These are phyloP conservation scores for Zaprionus davidi DNA, from an alignment of 1,140 invertebrate species.

Conservation along the genomic window DNA sequence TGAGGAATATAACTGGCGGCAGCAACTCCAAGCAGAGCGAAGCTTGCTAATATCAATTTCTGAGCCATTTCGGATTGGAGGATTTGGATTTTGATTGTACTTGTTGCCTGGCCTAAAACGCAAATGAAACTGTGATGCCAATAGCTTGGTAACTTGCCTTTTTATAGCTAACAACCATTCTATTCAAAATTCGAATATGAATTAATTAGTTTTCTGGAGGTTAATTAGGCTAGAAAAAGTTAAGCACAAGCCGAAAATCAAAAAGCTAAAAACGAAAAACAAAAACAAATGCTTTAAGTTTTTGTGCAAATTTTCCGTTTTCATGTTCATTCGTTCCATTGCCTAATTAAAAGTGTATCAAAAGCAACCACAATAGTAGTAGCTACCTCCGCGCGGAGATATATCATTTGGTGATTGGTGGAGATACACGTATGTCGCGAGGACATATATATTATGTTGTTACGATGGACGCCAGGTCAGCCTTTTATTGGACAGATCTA, in stretches of 20 bases:
- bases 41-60: conserved; percentile 51
- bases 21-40: conserved; percentile 42
- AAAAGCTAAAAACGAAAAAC: not conserved
- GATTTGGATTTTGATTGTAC: conserved; percentile 1
- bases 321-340: conserved; percentile 54
- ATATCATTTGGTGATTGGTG: too few relatives aligned
- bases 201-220: conserved; percentile 65
- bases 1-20: conserved; percentile 52
- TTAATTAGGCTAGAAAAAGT: conserved; percentile 74
- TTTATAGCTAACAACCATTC: conserved; percentile 61
- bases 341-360: conserved; percentile 68
- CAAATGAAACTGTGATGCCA: conserved; percentile 60
- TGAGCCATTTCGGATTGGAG: conserved; percentile 41
- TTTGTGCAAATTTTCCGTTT: conserved; percentile 72
- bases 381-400: too few relatives aligned
- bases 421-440: too few relatives aligned
- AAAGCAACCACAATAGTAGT: too few relatives aligned
- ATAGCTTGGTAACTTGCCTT: conserved; percentile 24
- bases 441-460: too few relatives aligned
- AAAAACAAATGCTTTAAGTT: conserved; percentile 64
- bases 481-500: too few relatives aligned
- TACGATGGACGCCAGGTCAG: too few relatives aligned
- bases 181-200: conserved; percentile 40
- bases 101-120: conserved; percentile 50
- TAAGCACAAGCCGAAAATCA: conserved; percentile 16